A percentile compares a stretch with the other conserved stretches of the same genome.
These are phyloP conservation scores for Petrocephalus microphthalmus DNA, from an alignment of 2,113 vertebrate genomes.

Conservation along the genomic window DNA sequence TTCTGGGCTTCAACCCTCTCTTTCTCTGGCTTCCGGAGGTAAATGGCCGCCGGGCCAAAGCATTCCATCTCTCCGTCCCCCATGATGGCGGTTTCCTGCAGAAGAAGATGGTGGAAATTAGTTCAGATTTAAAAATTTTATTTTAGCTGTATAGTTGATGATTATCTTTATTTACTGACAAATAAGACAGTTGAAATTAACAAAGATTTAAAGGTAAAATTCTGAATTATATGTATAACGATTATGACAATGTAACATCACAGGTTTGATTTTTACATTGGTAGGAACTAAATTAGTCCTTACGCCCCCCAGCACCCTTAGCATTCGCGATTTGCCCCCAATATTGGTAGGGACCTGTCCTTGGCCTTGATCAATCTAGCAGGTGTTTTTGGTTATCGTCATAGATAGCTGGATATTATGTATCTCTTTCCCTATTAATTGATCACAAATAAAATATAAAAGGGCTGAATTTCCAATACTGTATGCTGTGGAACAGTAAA, in stretches of 20 bases:
- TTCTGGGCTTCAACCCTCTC: no score
- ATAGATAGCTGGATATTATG: neutral
- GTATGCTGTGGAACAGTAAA: neutral
- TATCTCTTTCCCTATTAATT: neutral
- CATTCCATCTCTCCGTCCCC: no score
- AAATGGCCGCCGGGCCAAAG: no score
- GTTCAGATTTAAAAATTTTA: no score
- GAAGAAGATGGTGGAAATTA: no score
- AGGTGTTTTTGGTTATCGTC: neutral
- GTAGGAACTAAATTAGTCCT: neutral
- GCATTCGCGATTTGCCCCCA: neutral
- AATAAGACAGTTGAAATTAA: neutral
- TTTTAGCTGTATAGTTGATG: no score
- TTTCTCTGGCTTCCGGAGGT: no score
- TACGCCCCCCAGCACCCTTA: neutral
- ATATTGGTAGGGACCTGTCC: neutral
- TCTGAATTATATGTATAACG: neutral
- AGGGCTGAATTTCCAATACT: neutral
- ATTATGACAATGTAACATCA: neutral
- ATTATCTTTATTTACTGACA: neutral
- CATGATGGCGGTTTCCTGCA: no score
- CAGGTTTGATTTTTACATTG: neutral
- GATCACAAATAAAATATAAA: neutral
- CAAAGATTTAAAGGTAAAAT: neutral
- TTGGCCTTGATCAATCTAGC: neutral